Conservation (phyloP, 2,888 invertebrate genomes). For the Crematogaster levior region DNA sequence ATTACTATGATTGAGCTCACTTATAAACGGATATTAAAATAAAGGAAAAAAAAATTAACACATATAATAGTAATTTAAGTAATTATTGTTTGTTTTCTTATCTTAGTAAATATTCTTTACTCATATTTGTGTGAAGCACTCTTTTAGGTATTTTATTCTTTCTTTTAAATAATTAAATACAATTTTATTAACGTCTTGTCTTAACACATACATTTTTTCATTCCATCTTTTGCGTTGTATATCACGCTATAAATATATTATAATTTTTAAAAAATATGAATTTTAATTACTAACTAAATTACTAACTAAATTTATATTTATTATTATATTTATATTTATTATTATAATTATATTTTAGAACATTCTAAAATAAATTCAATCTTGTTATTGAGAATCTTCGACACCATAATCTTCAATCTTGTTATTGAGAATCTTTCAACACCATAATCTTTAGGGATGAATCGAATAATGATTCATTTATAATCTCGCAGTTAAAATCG, state of each 20-base stretch:
- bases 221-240: not conserved
- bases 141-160: not conserved
- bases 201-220: not conserved
- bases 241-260: no score
- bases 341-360: no score
- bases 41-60: not conserved
- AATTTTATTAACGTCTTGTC: not conserved
- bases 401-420: no score
- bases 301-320: no score
- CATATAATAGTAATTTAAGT: not conserved
- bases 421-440: not conserved
- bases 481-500: slow-evolving; percentile 10
- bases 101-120: not conserved
- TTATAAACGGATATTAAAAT: not conserved
- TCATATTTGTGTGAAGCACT: not conserved
- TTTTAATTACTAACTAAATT: not conserved
- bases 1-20: not conserved
- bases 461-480: not conserved
- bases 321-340: no score
- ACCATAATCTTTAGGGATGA: not conserved
- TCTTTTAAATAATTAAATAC: not conserved
- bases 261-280: not conserved
- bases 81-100: not conserved
- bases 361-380: no score
- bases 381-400: no score